Base-by-base conservation (phyloP, 2,888 invertebrate species). In the Nemotelus nigrinus region DNA sequence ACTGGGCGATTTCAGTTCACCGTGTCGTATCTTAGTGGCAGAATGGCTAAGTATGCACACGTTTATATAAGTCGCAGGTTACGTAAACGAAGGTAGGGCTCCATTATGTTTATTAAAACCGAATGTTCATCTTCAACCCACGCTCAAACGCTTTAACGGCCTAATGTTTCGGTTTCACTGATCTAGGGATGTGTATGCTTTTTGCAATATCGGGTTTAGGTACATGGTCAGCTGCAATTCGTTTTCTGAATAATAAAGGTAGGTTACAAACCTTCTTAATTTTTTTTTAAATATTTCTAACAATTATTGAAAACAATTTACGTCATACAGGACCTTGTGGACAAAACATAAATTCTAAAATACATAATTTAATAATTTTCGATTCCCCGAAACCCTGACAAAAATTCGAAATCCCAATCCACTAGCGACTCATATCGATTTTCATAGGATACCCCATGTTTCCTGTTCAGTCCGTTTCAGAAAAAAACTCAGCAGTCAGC, bases 31-130 rank as follows among this genome's bases (percentile, higher is more conserved):
- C 10, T 7, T 53, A 6, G 63, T 43, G 70, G 55, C 55, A 3
- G 50, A 41, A 8, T 65, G 10, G 10, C 70, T 55, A 39, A 53
- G 55, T 70, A 70, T 70, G 55, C 47, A 55, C 44, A 43, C 25
- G 53, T 70, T 70, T 70, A 70, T 70, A 70, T 70, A 70, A 70
- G 70, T 70, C 70, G 25, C 25, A 53, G 70, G 77, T 79, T 79
- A 79, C 79, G 78, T 79, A 79, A 79, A 79, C 76, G 58, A 80
- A 80, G 79, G 79, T 78, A 78, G 77, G 79, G 79, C 78, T 80
- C 79, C 79, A 80, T 80, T 80, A 80, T 65, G 70, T 70, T 80
- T 80, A 80, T 80, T 80, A 80, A 79, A 78, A 80, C 76, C 75
- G 75, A 78, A 78, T 47, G 65, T 77, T 58, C 77, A 68, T 68